A percentile compares a stretch with the other conserved stretches of the same genome.
These are phyloP conservation scores for Drosophila stalkeri DNA, from an alignment of 2,888 invertebrate species.

Conservation along the genomic window DNA sequence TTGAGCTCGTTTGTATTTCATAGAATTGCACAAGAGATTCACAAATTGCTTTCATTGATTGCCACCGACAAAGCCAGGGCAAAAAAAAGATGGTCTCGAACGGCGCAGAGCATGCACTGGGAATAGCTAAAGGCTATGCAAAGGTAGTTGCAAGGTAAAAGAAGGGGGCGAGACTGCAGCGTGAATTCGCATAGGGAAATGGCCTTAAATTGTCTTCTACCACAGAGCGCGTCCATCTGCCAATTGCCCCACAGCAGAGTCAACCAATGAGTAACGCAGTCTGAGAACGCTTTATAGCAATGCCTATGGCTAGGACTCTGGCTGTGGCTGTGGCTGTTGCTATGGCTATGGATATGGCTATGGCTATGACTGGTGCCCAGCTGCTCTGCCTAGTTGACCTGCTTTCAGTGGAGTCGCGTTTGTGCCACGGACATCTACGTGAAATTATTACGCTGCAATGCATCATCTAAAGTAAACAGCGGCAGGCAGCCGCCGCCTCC, in stretches of 20 bases:
- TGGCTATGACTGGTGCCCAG: neutral
- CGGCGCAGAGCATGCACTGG: constrained; percentile 7
- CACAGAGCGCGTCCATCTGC: constrained; percentile 9
- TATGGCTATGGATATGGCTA: neutral
- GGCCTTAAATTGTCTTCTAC: constrained; percentile 53
- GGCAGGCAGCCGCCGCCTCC: constrained; percentile 20
- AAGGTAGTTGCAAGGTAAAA: neutral
- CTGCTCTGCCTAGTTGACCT: constrained; percentile 33
- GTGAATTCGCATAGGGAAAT: constrained; percentile 40
- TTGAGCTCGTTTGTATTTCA: constrained; percentile 67
- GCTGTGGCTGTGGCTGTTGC: neutral
- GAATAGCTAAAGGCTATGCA: constrained; percentile 1
- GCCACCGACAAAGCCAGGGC: constrained; percentile 61
- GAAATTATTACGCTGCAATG: constrained; percentile 77
- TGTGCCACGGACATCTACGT: constrained; percentile 73
- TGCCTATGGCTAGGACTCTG: neutral
- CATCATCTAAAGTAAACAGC: constrained; percentile 72
- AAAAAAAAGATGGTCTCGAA: constrained; percentile 33
- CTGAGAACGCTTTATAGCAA: constrained; percentile 24
- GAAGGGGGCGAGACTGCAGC: constrained; percentile 2
- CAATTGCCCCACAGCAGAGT: constrained; percentile 24
- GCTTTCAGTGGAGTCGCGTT: constrained; percentile 12
- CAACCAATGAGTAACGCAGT: constrained; percentile 65
- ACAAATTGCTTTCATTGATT: constrained; percentile 78
- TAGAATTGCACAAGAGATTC: constrained; percentile 71